Conservation (phyloP, 2,113 vertebrate genomes). For the Myotis lucifugus region DNA sequence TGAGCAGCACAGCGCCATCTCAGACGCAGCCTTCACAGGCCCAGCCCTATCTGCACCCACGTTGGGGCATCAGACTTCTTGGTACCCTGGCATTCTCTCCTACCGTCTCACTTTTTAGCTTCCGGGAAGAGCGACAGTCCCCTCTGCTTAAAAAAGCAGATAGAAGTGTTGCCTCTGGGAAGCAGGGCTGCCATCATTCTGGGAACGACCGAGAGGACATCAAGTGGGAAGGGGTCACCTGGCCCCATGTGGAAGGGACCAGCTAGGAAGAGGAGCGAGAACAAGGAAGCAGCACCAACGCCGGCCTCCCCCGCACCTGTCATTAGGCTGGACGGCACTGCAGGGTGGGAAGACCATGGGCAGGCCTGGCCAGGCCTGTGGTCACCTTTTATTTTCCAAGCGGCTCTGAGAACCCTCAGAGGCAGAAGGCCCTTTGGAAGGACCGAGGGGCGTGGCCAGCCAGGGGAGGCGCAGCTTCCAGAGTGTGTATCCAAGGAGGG, state of each 20-base stretch:
- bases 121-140: not conserved
- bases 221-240: not conserved
- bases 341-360: not conserved
- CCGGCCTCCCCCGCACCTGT: not conserved
- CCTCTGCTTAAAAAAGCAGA: not conserved
- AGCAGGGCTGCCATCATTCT: not conserved
- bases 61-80: too few relatives aligned
- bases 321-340: accelerated
- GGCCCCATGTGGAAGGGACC: accelerated
- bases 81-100: not conserved
- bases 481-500: too few relatives aligned
- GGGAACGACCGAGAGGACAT: not conserved
- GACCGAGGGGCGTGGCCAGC: too few relatives aligned
- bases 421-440: not conserved
- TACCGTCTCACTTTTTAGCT: not conserved
- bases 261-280: not conserved
- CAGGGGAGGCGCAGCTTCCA: not conserved
- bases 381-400: not conserved
- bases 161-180: not conserved
- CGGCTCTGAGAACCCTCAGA: too few relatives aligned
- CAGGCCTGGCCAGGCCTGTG: not conserved
- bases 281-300: not conserved
- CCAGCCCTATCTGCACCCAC: not conserved
- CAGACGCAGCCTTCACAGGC: accelerated
- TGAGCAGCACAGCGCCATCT: not conserved